Conservation (phyloP, 2,797 vertebrate species). For the Typhlichthys eigenmanni region DNA sequence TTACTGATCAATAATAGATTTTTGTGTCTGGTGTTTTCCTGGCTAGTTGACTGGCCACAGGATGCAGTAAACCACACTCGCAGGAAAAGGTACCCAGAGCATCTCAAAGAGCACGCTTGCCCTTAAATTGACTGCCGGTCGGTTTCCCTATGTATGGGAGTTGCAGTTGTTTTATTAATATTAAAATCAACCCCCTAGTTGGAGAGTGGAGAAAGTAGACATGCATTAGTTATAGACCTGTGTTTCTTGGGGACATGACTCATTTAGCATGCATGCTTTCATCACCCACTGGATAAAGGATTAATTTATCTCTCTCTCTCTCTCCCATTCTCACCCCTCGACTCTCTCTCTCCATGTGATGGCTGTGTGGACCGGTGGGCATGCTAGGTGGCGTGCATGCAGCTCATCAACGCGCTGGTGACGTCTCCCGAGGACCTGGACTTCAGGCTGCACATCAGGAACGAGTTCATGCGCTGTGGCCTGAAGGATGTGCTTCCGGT, state of each 20-base stretch:
- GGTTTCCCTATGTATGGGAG: constrained; percentile 54
- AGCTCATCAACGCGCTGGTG: constrained; percentile 98
- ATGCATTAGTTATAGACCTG: constrained; percentile 74
- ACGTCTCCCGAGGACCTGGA: constrained; percentile 98
- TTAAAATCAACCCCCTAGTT: constrained; percentile 65
- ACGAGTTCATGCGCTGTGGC: constrained; percentile 98
- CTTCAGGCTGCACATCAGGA: constrained; percentile 97
- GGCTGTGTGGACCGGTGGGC: constrained; percentile 1
- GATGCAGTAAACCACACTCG: constrained; percentile 57
- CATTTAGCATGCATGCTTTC: constrained; percentile 69
- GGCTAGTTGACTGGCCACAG: constrained; percentile 55
- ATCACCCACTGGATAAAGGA: constrained; percentile 62
- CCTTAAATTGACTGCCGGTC: constrained; percentile 67
- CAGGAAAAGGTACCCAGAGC: constrained; percentile 51
- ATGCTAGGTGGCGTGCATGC: constrained; percentile 95
- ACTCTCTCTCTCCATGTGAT: constrained; percentile 35
- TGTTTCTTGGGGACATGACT: constrained; percentile 62
- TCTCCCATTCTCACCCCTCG: constrained; percentile 6
- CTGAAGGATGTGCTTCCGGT: constrained; percentile 94
- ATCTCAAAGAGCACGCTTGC: constrained; percentile 61
- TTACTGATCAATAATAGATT: constrained; percentile 72
- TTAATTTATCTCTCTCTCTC: constrained; percentile 22
- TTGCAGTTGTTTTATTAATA: constrained; percentile 73
- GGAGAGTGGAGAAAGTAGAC: constrained; percentile 72
- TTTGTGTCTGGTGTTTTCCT: constrained; percentile 56